Evolutionary conservation across 64 coral and sea anemone genomes (phyloP).

Genomic region (Cladopsammia gracilis): DNA sequence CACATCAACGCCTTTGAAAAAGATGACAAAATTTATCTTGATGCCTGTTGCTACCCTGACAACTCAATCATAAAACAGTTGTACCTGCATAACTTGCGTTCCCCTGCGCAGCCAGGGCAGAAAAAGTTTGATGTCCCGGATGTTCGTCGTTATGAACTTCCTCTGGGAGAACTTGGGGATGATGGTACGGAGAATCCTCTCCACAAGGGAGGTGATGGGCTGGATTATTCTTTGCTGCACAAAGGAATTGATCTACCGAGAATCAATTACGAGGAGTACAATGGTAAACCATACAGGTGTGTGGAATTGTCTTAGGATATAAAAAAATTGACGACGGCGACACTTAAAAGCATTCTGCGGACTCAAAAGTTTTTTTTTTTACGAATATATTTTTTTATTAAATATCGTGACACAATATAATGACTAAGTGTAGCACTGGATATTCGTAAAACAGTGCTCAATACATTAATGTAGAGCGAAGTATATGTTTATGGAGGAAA

Average conservation of each 20-base stretch:
- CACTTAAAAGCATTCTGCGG: no score
- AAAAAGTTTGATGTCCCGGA: neutral
- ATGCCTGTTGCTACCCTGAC: slow-evolving; percentile 81
- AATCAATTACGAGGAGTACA: slow-evolving; percentile 83
- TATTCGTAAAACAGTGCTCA: no score
- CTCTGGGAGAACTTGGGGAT: slow-evolving; percentile 51
- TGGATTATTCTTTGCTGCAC: slow-evolving; percentile 60
- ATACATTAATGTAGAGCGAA: no score
- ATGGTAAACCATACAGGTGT: slow-evolving; percentile 70
- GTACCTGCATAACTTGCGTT: slow-evolving; percentile 71
- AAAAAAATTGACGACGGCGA: no score
- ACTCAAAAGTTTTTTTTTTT: no score
- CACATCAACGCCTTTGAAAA: slow-evolving; percentile 93
- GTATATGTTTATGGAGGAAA: no score
- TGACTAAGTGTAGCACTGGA: no score
- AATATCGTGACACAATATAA: no score
- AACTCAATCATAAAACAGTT: slow-evolving; percentile 58
- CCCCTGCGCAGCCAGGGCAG: neutral
- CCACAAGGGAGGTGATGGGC: neutral
- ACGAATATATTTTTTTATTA: no score
- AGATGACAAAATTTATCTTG: slow-evolving; percentile 68
- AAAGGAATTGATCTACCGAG: slow-evolving; percentile 69
- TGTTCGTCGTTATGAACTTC: slow-evolving; percentile 75
- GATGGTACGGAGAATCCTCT: neutral
- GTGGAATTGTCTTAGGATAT: no score